Conservation (phyloP, 1,140 invertebrate species). For the Scaptomyza montana region DNA sequence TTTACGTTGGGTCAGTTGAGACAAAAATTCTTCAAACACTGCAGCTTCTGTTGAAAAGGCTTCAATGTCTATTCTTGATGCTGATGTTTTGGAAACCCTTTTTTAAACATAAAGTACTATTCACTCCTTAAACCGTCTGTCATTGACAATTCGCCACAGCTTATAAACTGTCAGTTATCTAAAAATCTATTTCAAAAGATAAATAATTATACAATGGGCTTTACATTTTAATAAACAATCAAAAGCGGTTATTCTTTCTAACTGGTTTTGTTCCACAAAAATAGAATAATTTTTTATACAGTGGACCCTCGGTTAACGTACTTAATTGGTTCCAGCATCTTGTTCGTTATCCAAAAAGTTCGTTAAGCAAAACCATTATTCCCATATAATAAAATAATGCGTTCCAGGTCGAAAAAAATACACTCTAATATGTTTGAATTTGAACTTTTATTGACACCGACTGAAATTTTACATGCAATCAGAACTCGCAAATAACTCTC, state of each 20-base stretch:
- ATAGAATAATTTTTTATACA: background rate
- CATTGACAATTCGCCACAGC: conserved; percentile 14
- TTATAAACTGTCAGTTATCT: conserved; percentile 41
- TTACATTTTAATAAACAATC: background rate
- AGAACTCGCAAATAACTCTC: too few relatives aligned
- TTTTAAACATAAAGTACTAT: too few relatives aligned
- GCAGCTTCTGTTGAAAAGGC: conserved; percentile 24
- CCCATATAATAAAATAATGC: too few relatives aligned
- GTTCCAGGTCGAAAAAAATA: too few relatives aligned
- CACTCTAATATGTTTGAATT: too few relatives aligned
- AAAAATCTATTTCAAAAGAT: conserved; percentile 2
- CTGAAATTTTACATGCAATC: too few relatives aligned
- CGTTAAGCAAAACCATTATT: too few relatives aligned
- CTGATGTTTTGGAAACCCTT: background rate
- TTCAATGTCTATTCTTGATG: conserved; percentile 19
- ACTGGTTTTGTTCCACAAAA: too few relatives aligned
- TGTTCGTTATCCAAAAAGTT: too few relatives aligned
- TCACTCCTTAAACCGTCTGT: background rate
- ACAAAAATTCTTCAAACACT: conserved; percentile 26
- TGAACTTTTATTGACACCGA: too few relatives aligned
- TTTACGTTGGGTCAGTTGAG: conserved; percentile 33
- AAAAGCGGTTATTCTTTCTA: background rate
- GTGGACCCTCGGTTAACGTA: too few relatives aligned
- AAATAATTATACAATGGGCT: background rate
- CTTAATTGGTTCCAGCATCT: too few relatives aligned